Percentiles rank a stretch among this genome's conserved stretches.
Conservation (phyloP, 2,888 invertebrate species). For the Sarcophaga carnaria region DNA sequence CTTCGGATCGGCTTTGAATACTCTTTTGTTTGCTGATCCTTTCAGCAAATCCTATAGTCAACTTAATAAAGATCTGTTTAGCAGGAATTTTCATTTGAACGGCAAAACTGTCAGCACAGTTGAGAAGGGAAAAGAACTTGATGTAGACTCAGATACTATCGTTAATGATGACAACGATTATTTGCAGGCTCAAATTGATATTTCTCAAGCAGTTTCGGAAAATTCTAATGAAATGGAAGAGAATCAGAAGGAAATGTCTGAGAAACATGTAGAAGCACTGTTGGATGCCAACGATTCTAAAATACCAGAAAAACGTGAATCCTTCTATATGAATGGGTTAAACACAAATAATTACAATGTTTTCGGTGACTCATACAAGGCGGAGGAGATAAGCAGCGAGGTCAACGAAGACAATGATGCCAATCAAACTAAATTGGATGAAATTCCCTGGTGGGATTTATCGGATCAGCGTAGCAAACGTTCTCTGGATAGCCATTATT, state of each 20-base stretch:
- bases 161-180: conserved; percentile 68
- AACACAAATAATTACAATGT: conserved; percentile 66
- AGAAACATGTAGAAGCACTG: conserved; percentile 4
- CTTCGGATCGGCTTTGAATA: conserved; percentile 74
- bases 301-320: conserved; percentile 36
- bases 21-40: conserved; percentile 74
- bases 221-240: conserved; percentile 6
- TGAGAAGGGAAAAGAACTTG: conserved; percentile 25
- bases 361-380: conserved; percentile 69
- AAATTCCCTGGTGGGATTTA: conserved; percentile 77
- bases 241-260: conserved; percentile 1
- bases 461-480: conserved; percentile 70
- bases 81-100: conserved; percentile 14
- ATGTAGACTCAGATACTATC: background rate
- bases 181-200: conserved; percentile 73
- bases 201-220: conserved; percentile 68
- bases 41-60: conserved; percentile 68
- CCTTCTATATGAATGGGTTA: conserved; percentile 9
- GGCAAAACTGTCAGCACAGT: conserved; percentile 22
- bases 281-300: conserved; percentile 30
- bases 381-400: background rate
- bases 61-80: conserved; percentile 1
- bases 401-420: background rate
- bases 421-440: conserved; percentile 55
- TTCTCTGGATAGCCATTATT: conserved; percentile 49